A percentile compares a stretch with the other conserved stretches of the same genome.
These are phyloP conservation scores for Sthenelais limicola DNA, from an alignment of 2,888 invertebrate genomes.

Conservation along the genomic window DNA sequence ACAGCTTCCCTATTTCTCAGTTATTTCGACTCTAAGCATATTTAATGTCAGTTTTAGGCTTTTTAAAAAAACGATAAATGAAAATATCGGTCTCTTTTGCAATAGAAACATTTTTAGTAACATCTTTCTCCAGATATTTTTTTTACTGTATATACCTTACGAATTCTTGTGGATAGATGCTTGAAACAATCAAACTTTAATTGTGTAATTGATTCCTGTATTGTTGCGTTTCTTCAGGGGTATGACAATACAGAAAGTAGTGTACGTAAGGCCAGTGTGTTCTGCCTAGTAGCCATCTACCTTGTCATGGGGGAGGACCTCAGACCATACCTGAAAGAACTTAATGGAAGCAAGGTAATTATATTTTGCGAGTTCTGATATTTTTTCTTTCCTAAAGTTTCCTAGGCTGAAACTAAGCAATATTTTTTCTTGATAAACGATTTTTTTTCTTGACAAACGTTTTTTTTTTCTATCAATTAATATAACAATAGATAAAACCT, in stretches of 20 bases:
- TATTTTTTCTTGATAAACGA: neutral
- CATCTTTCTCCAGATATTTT: too few species aligned
- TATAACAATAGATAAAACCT: neutral
- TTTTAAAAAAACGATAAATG: neutral
- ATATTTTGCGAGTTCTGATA: too few species aligned
- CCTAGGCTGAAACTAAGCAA: neutral
- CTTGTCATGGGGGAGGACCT: conserved; percentile 87
- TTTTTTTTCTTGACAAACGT: too few species aligned
- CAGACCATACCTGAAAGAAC: conserved; percentile 82
- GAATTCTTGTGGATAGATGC: too few species aligned
- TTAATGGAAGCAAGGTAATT: conserved; percentile 88
- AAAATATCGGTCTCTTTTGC: too few species aligned
- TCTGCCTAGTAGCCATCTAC: conserved; percentile 96
- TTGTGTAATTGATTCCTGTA: too few species aligned
- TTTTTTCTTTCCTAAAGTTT: neutral
- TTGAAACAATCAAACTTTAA: too few species aligned
- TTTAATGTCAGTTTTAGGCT: neutral
- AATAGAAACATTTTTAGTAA: too few species aligned
- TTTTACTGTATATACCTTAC: too few species aligned
- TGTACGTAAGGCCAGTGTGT: conserved; percentile 95
- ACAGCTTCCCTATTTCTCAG: too few species aligned
- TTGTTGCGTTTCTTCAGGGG: conserved; percentile 81
- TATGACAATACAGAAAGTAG: conserved; percentile 93
- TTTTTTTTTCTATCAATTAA: too few species aligned
- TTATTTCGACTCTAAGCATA: neutral